Conservation (phyloP, 2,113 vertebrate genomes). For the Corvus cornix region DNA sequence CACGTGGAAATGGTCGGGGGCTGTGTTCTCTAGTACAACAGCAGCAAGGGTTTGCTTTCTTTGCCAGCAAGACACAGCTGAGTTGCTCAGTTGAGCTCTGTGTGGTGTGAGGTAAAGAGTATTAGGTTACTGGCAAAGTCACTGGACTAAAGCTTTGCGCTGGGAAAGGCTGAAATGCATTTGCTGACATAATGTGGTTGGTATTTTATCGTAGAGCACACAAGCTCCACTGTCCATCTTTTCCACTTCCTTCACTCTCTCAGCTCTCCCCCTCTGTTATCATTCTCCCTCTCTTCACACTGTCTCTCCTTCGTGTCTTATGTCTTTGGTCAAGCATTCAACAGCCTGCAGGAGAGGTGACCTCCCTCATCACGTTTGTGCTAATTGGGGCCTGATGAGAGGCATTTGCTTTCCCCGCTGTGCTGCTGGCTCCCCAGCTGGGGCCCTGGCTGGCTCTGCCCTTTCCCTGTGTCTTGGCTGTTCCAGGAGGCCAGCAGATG, state of each 20-base stretch:
- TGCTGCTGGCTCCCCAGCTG: constrained; percentile 29
- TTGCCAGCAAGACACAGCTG: background rate
- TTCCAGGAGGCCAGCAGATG: constrained; percentile 21
- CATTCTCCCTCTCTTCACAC: background rate
- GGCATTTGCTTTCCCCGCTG: background rate
- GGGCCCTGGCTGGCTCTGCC: background rate
- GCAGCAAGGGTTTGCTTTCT: background rate
- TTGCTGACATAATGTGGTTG: background rate
- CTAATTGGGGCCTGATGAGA: constrained; percentile 39
- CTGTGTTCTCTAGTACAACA: background rate
- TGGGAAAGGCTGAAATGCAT: background rate
- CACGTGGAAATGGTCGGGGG: background rate
- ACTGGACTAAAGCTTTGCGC: background rate
- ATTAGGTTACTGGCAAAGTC: background rate
- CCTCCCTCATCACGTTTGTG: background rate
- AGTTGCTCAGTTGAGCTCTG: background rate
- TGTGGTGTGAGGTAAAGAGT: background rate
- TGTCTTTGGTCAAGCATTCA: background rate
- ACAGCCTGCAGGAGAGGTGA: background rate
- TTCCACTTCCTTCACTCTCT: background rate
- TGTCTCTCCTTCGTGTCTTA: fast-evolving
- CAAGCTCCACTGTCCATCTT: background rate
- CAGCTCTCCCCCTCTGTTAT: background rate
- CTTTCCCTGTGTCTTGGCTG: background rate
- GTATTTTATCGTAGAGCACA: background rate